A percentile compares a stretch with the other conserved stretches of the same genome.
Evolutionary conservation across 2,113 vertebrate species (phyloP).

Genomic region (Pygoscelis antarcticus): DNA sequence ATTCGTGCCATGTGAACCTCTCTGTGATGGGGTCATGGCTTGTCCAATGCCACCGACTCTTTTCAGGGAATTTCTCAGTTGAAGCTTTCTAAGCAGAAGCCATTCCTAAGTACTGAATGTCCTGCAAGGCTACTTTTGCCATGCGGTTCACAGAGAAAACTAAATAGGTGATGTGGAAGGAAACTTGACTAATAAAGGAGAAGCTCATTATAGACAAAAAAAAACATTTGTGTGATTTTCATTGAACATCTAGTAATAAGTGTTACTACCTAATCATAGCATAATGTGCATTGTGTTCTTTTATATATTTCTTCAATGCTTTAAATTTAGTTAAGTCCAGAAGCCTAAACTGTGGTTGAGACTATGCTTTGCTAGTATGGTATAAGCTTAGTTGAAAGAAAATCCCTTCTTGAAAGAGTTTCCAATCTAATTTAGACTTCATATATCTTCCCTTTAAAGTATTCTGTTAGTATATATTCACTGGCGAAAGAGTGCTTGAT

Average conservation of each 20-base stretch:
- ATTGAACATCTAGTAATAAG: not conserved
- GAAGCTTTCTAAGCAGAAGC: not conserved
- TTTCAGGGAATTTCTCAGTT: not conserved
- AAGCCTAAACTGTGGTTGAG: not conserved
- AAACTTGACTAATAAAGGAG: not conserved
- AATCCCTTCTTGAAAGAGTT: not conserved
- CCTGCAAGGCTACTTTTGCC: not conserved
- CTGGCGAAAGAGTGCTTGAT: not conserved
- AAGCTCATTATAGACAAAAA: not conserved
- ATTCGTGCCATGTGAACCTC: not conserved
- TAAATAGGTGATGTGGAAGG: not conserved
- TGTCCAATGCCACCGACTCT: too few relatives aligned
- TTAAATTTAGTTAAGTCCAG: not conserved
- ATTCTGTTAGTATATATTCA: not conserved
- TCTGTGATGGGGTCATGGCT: not conserved
- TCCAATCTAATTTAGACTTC: not conserved
- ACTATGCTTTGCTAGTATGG: not conserved
- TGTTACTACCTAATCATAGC: not conserved
- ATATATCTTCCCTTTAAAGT: not conserved
- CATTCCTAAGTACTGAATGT: not conserved
- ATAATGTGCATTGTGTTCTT: not conserved
- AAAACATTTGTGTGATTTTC: not conserved
- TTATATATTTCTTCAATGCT: not conserved
- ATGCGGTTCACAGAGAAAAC: fast-evolving
- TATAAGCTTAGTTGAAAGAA: not conserved